Conservation (phyloP, 1,140 invertebrate genomes). For the Lordiphosa stackelbergi region DNA sequence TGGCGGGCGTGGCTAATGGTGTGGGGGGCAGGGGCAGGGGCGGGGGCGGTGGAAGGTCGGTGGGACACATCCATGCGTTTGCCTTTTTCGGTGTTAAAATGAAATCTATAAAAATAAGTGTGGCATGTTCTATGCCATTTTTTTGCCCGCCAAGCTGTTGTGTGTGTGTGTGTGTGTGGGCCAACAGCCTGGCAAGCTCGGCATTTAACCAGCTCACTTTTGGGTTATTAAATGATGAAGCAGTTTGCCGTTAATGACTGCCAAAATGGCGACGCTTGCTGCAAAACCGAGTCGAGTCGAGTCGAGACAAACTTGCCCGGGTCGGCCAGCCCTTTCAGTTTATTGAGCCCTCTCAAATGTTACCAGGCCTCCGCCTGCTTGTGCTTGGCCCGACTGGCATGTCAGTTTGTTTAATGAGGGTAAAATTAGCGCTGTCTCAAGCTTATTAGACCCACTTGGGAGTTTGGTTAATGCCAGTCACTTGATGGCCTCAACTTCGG, state of each 20-base stretch:
- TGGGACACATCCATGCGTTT: slow-evolving; percentile 57
- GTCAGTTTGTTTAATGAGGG: slow-evolving; percentile 75
- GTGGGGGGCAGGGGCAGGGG: background rate
- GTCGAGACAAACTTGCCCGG: slow-evolving; percentile 16
- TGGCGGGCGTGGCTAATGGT: slow-evolving; percentile 18
- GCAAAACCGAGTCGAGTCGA: slow-evolving; percentile 19
- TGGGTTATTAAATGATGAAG: slow-evolving; percentile 76
- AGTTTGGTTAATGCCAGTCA: slow-evolving; percentile 70
- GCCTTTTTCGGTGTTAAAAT: slow-evolving; percentile 75
- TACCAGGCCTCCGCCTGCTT: slow-evolving; percentile 28
- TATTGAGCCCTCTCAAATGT: slow-evolving; percentile 69
- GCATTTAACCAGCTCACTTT: slow-evolving; percentile 75
- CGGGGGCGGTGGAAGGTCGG: background rate
- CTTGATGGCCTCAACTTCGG: slow-evolving; percentile 52
- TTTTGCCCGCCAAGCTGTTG: slow-evolving; percentile 43
- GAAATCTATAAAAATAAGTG: slow-evolving; percentile 76
- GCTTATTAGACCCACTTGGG: slow-evolving; percentile 73
- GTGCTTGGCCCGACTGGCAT: slow-evolving; percentile 40
- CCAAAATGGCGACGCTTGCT: slow-evolving; percentile 61
- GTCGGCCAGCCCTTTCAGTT: slow-evolving; percentile 61
- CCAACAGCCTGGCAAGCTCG: slow-evolving; percentile 46
- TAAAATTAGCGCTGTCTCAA: slow-evolving; percentile 75
- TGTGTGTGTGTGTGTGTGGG: slow-evolving; percentile 34
- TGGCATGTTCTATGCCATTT: slow-evolving; percentile 70
- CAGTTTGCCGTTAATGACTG: slow-evolving; percentile 75